phyloP scores from a whole-genome alignment of 2,797 vertebrate genomes.

The Sebastes diaconus region DNA sequence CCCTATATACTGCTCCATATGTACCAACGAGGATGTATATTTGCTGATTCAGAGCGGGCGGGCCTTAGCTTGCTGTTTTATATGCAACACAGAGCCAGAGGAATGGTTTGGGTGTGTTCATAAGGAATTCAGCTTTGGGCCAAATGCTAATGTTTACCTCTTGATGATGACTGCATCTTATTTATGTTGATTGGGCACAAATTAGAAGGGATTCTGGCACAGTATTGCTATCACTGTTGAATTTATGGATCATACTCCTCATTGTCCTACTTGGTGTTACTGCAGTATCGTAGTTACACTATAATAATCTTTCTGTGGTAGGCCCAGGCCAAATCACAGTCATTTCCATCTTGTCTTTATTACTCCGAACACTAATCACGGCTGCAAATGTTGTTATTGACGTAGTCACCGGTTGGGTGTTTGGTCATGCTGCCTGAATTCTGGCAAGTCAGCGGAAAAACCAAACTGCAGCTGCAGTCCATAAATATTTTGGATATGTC shows the following conservation, averaged over 20 bases:
- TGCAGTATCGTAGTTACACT: background rate
- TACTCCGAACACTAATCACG: background rate
- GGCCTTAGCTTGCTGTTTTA: conserved; percentile 56
- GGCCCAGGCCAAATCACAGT: background rate
- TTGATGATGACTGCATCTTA: background rate
- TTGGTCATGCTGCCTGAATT: conserved; percentile 41
- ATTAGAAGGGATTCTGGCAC: background rate
- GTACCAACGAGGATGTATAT: conserved; percentile 12
- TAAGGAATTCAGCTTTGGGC: conserved; percentile 17
- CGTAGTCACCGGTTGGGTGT: conserved; percentile 31
- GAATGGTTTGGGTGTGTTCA: conserved; percentile 32
- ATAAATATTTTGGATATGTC: conserved; percentile 62
- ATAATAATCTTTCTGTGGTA: background rate
- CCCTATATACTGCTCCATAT: background rate
- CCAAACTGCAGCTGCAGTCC: conserved; percentile 64
- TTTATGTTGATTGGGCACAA: background rate
- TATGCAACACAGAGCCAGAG: conserved; percentile 33
- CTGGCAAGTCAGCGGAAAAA: conserved; percentile 45
- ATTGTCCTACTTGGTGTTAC: background rate
- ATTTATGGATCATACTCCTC: background rate
- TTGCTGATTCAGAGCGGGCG: conserved; percentile 46
- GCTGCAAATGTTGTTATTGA: conserved; percentile 10
- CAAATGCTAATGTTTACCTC: conserved; percentile 9
- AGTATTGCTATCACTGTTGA: background rate
- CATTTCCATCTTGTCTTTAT: background rate